Base-by-base conservation (phyloP, 92 coral and sea anemone genomes). In the Umimayanthus kanabou region DNA sequence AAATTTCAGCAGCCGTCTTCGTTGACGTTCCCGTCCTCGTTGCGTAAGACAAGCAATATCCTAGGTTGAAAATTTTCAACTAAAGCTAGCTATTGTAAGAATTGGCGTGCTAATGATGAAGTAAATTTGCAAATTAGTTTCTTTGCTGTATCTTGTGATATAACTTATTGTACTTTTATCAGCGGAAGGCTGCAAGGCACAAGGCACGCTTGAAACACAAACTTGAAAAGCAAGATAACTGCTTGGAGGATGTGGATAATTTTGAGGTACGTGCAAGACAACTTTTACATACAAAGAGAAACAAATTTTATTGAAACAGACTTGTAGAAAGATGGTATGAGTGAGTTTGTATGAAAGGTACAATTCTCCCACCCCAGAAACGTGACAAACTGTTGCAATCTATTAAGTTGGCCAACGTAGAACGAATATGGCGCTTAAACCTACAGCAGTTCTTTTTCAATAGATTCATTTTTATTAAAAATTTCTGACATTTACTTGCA, bases 241-340 rank as follows among this genome's bases (percentile, higher is more conserved):
- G 73, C 30, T 67, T 67, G 29, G 73, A 30, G 2, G 30, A 23
- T n/a, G 30, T 23, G 30, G 73, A 67, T 23, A 67, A 23, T 67
- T 67, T 67, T 67, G 30, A 67, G 73, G 73, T 67, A 67, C 30
- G 30, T 67, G 73, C 73, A 67, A 67, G 73, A 67, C 73, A 67
- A 20, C 3, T 23, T 23, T 67, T 67, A 15, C 73, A 23, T n/a
- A 23, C 14, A 23, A 23, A 67, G 0, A 22, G 10, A 23, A 67
- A 67, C 30, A 3, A 14, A 53, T 67, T 67, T 67, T n/a, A 33
- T 33, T 33, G 37, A 33, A 33, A 33, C 37, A 33, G 37, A 33
- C 37, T 33, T 33, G 30, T n/a, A 22, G 29, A 23, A 65, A 65
- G 25, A 16, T 16, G 71, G 4, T 4, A 42, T 65, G 8, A 65